Evolutionary conservation across 2,797 vertebrate species (phyloP).

Genomic region (Ctenochaetus hawaiiensis): DNA sequence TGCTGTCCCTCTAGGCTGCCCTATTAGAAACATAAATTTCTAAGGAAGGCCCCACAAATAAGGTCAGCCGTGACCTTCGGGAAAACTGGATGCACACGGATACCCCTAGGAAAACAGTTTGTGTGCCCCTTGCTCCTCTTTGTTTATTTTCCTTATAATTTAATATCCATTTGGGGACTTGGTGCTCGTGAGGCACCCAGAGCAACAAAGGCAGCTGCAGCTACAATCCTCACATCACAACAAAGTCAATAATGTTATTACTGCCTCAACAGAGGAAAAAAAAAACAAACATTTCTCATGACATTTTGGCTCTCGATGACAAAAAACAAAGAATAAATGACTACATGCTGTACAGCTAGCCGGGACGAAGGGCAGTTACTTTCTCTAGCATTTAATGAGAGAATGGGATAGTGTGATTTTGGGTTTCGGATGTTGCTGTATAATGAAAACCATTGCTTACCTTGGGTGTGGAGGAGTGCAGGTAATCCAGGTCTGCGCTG

Average conservation of each 20-base stretch:
- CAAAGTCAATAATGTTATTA: slow-evolving; percentile 47
- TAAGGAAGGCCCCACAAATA: slow-evolving; percentile 32
- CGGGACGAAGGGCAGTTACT: slow-evolving; percentile 44
- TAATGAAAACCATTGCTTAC: slow-evolving; percentile 75
- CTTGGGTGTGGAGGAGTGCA: slow-evolving; percentile 87
- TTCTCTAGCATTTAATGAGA: slow-evolving; percentile 40
- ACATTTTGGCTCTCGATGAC: slow-evolving; percentile 55
- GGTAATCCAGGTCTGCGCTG: slow-evolving; percentile 83
- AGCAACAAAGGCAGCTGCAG: slow-evolving; percentile 37
- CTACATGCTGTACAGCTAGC: slow-evolving; percentile 37
- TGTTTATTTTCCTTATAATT: slow-evolving; percentile 56
- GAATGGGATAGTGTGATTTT: slow-evolving; percentile 10
- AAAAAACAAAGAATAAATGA: slow-evolving; percentile 51
- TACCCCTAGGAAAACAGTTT: slow-evolving; percentile 41
- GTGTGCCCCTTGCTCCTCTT: slow-evolving; percentile 36
- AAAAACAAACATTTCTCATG: slow-evolving; percentile 34
- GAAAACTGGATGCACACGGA: slow-evolving; percentile 36
- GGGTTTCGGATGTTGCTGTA: background rate
- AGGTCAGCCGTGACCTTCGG: slow-evolving; percentile 53
- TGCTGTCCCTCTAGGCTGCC: slow-evolving; percentile 14
- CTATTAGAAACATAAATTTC: slow-evolving; percentile 33
- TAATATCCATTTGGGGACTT: slow-evolving; percentile 54
- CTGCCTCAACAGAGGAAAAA: slow-evolving; percentile 29
- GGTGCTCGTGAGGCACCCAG: slow-evolving; percentile 31
- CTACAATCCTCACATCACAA: slow-evolving; percentile 24